Conservation (phyloP, 2,113 vertebrate genomes). For the Agelaius tricolor region DNA sequence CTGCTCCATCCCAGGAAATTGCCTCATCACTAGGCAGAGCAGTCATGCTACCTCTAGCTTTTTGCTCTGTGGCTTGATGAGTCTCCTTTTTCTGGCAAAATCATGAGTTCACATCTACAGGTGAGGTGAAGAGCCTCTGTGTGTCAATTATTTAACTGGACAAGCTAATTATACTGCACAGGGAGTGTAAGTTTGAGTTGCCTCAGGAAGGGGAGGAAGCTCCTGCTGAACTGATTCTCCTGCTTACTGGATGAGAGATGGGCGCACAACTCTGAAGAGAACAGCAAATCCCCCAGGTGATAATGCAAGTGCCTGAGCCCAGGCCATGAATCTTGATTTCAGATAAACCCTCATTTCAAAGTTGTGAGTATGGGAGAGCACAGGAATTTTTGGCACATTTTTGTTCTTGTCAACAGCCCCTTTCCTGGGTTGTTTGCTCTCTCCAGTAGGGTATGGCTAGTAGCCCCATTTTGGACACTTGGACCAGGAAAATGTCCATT, state of each 20-base stretch:
- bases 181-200: not conserved
- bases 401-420: not conserved
- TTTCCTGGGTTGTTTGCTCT: not conserved
- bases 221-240: not conserved
- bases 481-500: not conserved
- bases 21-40: not conserved
- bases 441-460: not conserved
- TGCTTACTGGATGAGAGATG: not conserved
- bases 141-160: not conserved
- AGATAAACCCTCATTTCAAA: not conserved
- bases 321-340: not conserved
- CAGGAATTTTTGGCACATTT: not conserved
- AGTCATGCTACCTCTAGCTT: not conserved
- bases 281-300: not conserved
- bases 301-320: not conserved
- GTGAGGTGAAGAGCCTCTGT: not conserved
- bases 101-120: not conserved
- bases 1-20: constrained; percentile 17
- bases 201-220: not conserved
- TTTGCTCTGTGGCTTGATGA: not conserved
- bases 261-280: not conserved
- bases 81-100: not conserved
- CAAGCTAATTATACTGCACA: not conserved
- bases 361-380: not conserved
- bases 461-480: not conserved